These are phyloP conservation scores for Anthophora plumipes DNA, from an alignment of 2,888 invertebrate species.

Conservation along the genomic window DNA sequence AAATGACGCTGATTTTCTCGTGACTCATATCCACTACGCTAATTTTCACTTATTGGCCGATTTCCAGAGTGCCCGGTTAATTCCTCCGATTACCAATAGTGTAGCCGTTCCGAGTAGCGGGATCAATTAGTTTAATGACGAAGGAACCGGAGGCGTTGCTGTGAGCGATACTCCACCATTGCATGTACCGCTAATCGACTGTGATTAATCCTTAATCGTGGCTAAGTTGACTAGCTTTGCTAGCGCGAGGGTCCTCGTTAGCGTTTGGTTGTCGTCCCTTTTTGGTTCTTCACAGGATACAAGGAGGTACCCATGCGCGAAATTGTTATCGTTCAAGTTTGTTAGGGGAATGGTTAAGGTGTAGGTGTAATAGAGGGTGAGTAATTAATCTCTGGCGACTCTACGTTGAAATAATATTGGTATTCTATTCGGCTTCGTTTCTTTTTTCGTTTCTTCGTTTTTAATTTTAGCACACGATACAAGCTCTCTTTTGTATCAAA, in stretches of 20 bases:
- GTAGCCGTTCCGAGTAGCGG: slow-evolving; percentile 11
- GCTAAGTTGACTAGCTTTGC: too few species aligned
- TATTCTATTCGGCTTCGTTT: too few species aligned
- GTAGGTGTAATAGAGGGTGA: too few species aligned
- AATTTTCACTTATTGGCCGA: slow-evolving; percentile 42
- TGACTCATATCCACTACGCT: background rate
- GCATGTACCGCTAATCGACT: slow-evolving; percentile 1
- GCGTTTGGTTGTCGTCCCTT: background rate
- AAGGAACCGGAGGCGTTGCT: background rate
- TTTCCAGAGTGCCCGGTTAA: slow-evolving; percentile 19
- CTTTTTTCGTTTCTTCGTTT: too few species aligned
- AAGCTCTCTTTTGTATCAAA: too few species aligned
- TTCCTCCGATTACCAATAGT: slow-evolving; percentile 4
- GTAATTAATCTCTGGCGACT: too few species aligned
- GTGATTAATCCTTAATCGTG: slow-evolving; percentile 19
- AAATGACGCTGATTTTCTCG: slow-evolving; percentile 48
- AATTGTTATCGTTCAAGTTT: too few species aligned
- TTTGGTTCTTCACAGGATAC: too few species aligned
- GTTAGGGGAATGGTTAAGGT: too few species aligned
- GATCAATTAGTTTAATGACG: slow-evolving; percentile 48
- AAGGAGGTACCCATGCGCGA: too few species aligned
- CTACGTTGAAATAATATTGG: too few species aligned
- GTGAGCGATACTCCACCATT: background rate
- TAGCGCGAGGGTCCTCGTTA: background rate
- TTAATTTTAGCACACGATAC: too few species aligned